Evolutionary conservation across 2,797 vertebrate genomes (phyloP).

Genomic region (Setipinna tenuifilis): DNA sequence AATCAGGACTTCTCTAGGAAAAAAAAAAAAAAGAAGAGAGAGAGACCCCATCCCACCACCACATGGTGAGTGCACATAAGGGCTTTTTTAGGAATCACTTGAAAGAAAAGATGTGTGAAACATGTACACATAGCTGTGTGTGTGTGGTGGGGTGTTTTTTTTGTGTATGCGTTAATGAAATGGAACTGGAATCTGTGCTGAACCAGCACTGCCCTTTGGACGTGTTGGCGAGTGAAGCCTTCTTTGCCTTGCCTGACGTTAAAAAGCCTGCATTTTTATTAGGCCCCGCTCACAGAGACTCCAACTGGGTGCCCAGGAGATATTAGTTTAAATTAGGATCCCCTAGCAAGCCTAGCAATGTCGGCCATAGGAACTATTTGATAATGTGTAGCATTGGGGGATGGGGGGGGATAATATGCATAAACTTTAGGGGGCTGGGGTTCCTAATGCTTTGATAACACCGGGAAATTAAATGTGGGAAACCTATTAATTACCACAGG

Average conservation of each 20-base stretch:
- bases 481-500: not conserved
- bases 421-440: not conserved
- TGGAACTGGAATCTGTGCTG: not conserved
- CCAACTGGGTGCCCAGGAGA: not conserved
- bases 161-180: constrained; percentile 18
- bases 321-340: constrained; percentile 13
- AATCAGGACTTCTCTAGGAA: not conserved
- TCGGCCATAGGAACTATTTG: not conserved
- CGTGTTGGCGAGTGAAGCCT: not conserved
- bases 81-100: not conserved
- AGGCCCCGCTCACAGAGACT: not conserved
- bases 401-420: not conserved
- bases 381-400: constrained; percentile 1
- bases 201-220: not conserved
- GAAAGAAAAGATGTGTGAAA: not conserved
- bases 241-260: not conserved
- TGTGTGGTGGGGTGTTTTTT: not conserved
- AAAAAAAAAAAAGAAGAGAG: not conserved
- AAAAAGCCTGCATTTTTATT: constrained; percentile 12
- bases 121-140: not conserved
- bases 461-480: not conserved
- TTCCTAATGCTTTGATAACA: constrained; percentile 8
- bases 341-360: not conserved
- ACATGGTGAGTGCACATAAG: not conserved
- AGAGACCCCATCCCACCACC: not conserved